Evolutionary conservation across 2,888 invertebrate genomes (phyloP).

Genomic region (Dryocosmus kuriphilus): DNA sequence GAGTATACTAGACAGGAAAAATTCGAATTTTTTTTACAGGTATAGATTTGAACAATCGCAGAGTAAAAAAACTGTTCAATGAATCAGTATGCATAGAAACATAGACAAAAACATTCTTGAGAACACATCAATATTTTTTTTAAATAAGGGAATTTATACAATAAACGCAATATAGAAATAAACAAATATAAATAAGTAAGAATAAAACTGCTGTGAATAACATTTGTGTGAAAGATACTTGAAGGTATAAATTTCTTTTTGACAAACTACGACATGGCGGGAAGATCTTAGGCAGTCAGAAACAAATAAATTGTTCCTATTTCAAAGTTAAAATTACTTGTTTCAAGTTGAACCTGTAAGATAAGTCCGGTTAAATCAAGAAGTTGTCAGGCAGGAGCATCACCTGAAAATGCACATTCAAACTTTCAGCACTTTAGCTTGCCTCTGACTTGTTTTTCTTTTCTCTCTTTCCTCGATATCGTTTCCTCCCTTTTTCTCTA

Average conservation of each 20-base stretch:
- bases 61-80: too few species aligned
- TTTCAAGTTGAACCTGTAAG: conserved; percentile 30
- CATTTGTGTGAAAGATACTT: neutral
- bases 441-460: conserved; percentile 5
- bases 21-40: too few species aligned
- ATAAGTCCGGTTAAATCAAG: conserved; percentile 38
- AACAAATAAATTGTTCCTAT: conserved; percentile 15
- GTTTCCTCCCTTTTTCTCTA: conserved; percentile 24
- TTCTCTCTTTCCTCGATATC: conserved; percentile 31
- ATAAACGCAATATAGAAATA: too few species aligned
- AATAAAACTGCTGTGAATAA: neutral
- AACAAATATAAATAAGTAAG: too few species aligned
- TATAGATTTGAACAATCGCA: too few species aligned
- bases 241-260: neutral
- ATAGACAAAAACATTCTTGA: too few species aligned
- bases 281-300: neutral
- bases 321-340: conserved; percentile 40
- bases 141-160: too few species aligned
- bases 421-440: conserved; percentile 34
- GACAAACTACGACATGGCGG: neutral
- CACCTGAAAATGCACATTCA: conserved; percentile 38
- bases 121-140: too few species aligned
- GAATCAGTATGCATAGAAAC: too few species aligned
- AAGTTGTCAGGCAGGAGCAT: conserved; percentile 32
- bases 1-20: too few species aligned